A percentile compares a stretch with the other conserved stretches of the same genome.
Evolutionary conservation across 2,797 vertebrate genomes (phyloP).

Genomic region (Anguilla marmorata): DNA sequence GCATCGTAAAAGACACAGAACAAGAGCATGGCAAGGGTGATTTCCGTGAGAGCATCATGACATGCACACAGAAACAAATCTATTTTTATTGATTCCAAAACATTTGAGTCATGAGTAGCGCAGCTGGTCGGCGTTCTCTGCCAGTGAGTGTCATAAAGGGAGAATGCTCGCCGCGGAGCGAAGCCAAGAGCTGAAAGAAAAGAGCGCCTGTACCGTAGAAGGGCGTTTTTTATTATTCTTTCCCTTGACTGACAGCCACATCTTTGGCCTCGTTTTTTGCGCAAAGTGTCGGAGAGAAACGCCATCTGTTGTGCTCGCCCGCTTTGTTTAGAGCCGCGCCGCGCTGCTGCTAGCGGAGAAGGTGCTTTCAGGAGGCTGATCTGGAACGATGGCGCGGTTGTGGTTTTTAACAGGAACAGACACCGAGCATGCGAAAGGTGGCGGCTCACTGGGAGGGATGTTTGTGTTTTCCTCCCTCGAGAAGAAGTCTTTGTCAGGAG

Average conservation of each 20-base stretch:
- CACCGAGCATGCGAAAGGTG: slow-evolving; percentile 52
- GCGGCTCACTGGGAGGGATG: slow-evolving; percentile 45
- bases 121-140: slow-evolving; percentile 53
- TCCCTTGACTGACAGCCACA: slow-evolving; percentile 54
- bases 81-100: slow-evolving; percentile 29
- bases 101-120: slow-evolving; percentile 43
- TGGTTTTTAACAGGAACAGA: slow-evolving; percentile 56
- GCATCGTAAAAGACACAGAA: slow-evolving; percentile 47
- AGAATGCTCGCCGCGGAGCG: slow-evolving; percentile 29
- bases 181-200: slow-evolving; percentile 38
- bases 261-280: slow-evolving; percentile 50
- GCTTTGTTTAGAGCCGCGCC: slow-evolving; percentile 55
- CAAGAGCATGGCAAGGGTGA: slow-evolving; percentile 39
- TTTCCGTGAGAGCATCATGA: background rate
- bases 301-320: slow-evolving; percentile 65
- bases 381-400: slow-evolving; percentile 57
- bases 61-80: slow-evolving; percentile 50
- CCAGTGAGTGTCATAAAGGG: slow-evolving; percentile 52
- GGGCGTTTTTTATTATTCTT: slow-evolving; percentile 35
- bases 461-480: background rate
- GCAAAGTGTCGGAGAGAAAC: slow-evolving; percentile 54
- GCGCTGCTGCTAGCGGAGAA: background rate
- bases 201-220: slow-evolving; percentile 24
- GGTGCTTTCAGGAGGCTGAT: slow-evolving; percentile 54
- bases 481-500: slow-evolving; percentile 22